Conservation (phyloP, 2,797 vertebrate species). For the Spinibarbus caldwelli region DNA sequence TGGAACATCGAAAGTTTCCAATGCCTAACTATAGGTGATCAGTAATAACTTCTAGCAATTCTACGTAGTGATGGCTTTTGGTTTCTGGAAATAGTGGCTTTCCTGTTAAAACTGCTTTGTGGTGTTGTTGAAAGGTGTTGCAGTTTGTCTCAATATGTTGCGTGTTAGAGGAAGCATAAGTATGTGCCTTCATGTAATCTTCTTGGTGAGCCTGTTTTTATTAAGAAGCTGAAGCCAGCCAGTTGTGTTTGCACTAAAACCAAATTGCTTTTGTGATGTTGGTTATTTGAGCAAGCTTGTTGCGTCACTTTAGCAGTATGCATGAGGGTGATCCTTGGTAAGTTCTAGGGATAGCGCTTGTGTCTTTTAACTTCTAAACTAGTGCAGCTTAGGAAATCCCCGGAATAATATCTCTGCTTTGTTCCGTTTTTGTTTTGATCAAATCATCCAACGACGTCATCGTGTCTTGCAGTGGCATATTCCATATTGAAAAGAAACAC, state of each 20-base stretch:
- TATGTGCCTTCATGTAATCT: conserved; percentile 88
- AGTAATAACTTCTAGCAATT: conserved; percentile 69
- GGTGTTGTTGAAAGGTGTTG: conserved; percentile 82
- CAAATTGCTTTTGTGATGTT: conserved; percentile 86
- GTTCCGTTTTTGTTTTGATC: conserved; percentile 72
- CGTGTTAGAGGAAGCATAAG: conserved; percentile 87
- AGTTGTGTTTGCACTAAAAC: conserved; percentile 89
- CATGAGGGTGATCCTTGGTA: conserved; percentile 84
- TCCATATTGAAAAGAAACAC: conserved; percentile 67
- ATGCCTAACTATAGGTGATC: conserved; percentile 69
- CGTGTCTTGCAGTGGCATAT: conserved; percentile 67
- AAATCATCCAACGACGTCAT: conserved; percentile 74
- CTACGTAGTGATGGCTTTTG: conserved; percentile 67
- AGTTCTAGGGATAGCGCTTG: conserved; percentile 81
- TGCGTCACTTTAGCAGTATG: conserved; percentile 87
- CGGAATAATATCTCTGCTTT: conserved; percentile 74
- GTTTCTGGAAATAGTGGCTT: conserved; percentile 81
- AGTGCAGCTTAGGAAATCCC: conserved; percentile 81
- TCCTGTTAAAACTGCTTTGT: conserved; percentile 80
- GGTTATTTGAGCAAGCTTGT: conserved; percentile 86
- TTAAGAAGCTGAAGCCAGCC: conserved; percentile 87
- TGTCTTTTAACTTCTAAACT: conserved; percentile 83
- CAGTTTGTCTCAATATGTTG: conserved; percentile 82
- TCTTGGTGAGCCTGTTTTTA: conserved; percentile 86
- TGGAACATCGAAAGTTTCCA: conserved; percentile 49